Conservation (phyloP, 2,888 invertebrate genomes). For the Luperina testacea region DNA sequence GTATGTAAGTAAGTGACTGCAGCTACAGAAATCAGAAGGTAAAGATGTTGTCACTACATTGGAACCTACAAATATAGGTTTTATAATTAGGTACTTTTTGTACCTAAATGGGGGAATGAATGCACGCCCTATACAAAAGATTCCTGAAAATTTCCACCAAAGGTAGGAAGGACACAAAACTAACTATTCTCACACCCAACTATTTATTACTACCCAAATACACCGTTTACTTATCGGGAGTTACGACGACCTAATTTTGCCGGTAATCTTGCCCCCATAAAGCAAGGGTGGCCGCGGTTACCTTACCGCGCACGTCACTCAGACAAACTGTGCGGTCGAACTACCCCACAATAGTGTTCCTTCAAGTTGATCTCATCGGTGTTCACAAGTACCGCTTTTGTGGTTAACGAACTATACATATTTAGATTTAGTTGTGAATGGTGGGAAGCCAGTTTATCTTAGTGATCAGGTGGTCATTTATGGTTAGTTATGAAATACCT, state of each 20-base stretch:
- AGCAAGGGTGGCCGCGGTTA: constrained; percentile 49
- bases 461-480: background rate
- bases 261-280: constrained; percentile 50
- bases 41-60: background rate
- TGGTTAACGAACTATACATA: background rate
- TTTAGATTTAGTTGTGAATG: background rate
- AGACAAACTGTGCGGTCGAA: constrained; percentile 55
- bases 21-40: background rate
- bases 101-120: background rate
- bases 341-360: constrained; percentile 32
- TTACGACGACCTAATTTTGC: constrained; percentile 51
- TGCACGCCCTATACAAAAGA: background rate
- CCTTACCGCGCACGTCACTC: constrained; percentile 54
- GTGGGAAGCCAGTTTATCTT: background rate
- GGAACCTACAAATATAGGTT: background rate
- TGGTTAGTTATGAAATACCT: background rate
- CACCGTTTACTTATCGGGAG: constrained; percentile 46
- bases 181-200: constrained; percentile 8
- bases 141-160: background rate
- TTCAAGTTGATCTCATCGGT: constrained; percentile 47
- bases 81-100: background rate
- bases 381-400: constrained; percentile 12
- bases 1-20: background rate
- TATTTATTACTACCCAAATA: constrained; percentile 43
- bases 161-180: constrained; percentile 1